A percentile compares a stretch with the other conserved stretches of the same genome.
phyloP scores from a whole-genome alignment of 2,113 vertebrate genomes.

The Platanista minor region DNA sequence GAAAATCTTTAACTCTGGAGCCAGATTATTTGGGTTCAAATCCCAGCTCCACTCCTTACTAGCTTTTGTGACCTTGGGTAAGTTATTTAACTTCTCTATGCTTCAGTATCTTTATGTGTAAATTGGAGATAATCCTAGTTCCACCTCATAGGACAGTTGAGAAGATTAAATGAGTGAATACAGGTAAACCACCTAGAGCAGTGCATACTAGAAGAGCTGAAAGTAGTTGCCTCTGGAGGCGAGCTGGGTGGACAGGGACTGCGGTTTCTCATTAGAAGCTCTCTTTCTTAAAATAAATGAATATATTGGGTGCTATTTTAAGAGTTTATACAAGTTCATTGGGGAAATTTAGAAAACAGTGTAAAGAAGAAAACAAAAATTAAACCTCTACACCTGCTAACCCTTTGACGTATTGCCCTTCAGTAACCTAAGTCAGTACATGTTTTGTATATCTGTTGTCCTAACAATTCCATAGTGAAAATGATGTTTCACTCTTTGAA shows the following conservation, averaged over 20 bases:
- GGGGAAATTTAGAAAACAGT: not conserved
- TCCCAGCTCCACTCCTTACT: not conserved
- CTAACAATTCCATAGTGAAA: slow-evolving; percentile 1
- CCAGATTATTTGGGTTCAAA: not conserved
- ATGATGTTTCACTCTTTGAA: not conserved
- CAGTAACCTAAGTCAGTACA: not conserved
- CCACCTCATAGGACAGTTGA: not conserved
- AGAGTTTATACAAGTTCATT: not conserved
- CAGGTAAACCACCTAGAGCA: not conserved
- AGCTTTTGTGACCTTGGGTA: not conserved
- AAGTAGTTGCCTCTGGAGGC: not conserved
- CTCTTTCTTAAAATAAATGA: not conserved
- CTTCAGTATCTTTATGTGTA: not conserved
- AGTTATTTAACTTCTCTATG: not conserved
- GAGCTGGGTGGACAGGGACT: not conserved
- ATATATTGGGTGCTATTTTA: not conserved
- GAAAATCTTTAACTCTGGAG: not conserved
- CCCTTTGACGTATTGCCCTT: not conserved
- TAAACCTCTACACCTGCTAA: not conserved
- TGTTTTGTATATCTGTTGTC: not conserved
- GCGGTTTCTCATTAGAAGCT: not conserved
- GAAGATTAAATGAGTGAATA: not conserved
- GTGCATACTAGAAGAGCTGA: not conserved
- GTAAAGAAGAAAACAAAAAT: not conserved
- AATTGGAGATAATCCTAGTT: not conserved